Percentiles rank a stretch among this genome's conserved stretches.
phyloP scores from a whole-genome alignment of 2,797 vertebrate genomes.

The Tokudaia tokunoshimensis region DNA sequence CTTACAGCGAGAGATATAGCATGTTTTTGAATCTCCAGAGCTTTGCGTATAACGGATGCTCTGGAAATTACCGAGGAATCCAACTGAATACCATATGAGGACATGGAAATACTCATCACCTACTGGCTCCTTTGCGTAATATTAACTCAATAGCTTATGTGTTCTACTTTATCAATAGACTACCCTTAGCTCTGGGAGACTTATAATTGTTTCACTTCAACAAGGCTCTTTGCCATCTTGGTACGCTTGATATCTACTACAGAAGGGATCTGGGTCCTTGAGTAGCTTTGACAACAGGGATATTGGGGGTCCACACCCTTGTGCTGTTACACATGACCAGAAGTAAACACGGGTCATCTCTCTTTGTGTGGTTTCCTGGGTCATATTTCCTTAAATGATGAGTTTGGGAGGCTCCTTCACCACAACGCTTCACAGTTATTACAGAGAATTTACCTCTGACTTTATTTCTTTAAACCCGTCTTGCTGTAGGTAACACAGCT shows the following conservation, averaged over 20 bases:
- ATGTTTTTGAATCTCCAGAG: not conserved
- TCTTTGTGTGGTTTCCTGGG: not conserved
- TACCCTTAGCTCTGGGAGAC: not conserved
- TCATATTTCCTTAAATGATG: not conserved
- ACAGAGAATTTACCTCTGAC: not conserved
- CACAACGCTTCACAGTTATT: not conserved
- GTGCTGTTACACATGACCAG: not conserved
- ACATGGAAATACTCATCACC: not conserved
- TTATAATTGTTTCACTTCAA: not conserved
- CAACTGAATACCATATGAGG: not conserved
- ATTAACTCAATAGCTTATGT: not conserved
- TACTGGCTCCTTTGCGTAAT: not conserved
- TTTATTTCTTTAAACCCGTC: no score
- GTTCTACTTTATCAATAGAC: constrained; percentile 36
- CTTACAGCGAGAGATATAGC: not conserved
- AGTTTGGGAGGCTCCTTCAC: not conserved
- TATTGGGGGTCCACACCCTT: not conserved
- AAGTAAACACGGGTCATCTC: not conserved
- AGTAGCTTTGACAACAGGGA: not conserved
- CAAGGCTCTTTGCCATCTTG: not conserved
- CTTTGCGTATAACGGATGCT: not conserved
- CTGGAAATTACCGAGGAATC: not conserved
- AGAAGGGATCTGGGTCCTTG: not conserved
- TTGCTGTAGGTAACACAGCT: not conserved
- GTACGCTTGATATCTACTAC: not conserved